phyloP scores from a whole-genome alignment of 2,797 vertebrate genomes.

The Nyctibius grandis region DNA sequence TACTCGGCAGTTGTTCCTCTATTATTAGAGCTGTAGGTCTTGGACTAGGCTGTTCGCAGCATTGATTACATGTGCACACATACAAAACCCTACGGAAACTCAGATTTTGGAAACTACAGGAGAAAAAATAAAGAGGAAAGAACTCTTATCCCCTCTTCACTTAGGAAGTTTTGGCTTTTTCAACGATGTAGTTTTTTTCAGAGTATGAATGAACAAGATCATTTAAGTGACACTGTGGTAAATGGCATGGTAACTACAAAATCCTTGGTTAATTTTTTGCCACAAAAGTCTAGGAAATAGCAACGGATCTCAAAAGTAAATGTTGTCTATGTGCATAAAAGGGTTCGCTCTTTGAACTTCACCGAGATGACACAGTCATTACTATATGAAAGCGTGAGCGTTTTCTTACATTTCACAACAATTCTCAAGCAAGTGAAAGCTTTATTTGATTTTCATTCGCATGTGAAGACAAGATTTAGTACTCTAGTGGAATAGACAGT shows the following conservation, averaged over 20 bases:
- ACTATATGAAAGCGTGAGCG: neutral
- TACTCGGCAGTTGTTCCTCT: neutral
- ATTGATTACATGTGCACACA: neutral
- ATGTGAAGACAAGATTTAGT: constrained; percentile 26
- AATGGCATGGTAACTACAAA: neutral
- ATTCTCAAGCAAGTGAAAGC: constrained; percentile 47
- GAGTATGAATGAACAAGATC: constrained; percentile 11
- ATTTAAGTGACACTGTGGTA: constrained; percentile 17
- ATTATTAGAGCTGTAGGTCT: neutral
- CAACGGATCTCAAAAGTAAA: neutral
- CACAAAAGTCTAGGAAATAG: constrained; percentile 13
- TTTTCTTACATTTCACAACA: constrained; percentile 56
- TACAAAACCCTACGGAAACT: neutral
- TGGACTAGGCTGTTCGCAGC: neutral
- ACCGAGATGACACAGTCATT: neutral
- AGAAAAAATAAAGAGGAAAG: neutral
- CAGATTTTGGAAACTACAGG: neutral
- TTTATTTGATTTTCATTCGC: constrained; percentile 35
- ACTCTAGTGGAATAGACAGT: constrained; percentile 27
- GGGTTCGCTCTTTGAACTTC: constrained; percentile 21
- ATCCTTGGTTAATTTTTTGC: constrained; percentile 27
- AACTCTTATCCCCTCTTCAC: neutral
- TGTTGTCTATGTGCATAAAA: neutral
- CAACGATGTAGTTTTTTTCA: neutral
- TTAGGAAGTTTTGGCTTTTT: neutral